Conservation (phyloP, 2,797 vertebrate genomes). For the Hozukius guyotensis region DNA sequence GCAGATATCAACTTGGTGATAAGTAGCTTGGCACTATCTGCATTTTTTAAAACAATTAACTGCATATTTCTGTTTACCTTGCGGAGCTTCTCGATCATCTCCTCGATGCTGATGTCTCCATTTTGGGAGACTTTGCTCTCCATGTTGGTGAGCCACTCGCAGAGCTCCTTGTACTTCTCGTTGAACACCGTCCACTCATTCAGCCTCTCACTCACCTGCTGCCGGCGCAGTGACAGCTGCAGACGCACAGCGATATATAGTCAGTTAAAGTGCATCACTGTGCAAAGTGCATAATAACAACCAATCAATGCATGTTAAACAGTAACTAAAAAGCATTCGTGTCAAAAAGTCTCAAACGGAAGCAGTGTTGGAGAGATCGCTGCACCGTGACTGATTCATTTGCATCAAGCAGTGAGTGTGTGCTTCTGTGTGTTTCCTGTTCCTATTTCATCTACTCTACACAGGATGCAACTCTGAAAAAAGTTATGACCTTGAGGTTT, state of each 20-base stretch:
- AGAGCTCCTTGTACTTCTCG: conserved; percentile 96
- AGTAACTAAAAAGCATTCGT: background rate
- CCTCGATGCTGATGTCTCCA: conserved; percentile 96
- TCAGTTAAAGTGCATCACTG: background rate
- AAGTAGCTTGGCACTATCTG: background rate
- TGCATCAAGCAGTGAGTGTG: conserved; percentile 28
- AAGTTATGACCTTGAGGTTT: conserved; percentile 54
- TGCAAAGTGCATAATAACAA: background rate
- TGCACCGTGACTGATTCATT: conserved; percentile 31
- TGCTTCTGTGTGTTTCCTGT: conserved; percentile 62
- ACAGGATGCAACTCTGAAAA: conserved; percentile 71
- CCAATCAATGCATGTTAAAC: background rate
- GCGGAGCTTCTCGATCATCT: conserved; percentile 98
- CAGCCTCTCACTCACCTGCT: conserved; percentile 92
- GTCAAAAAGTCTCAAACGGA: conserved; percentile 4
- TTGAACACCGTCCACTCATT: conserved; percentile 97
- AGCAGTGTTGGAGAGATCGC: conserved; percentile 3
- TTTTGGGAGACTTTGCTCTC: conserved; percentile 98
- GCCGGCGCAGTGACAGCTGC: conserved; percentile 90
- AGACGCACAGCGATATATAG: background rate
- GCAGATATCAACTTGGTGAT: background rate
- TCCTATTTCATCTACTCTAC: conserved; percentile 5
- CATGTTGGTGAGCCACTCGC: conserved; percentile 98
- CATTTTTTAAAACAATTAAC: background rate
- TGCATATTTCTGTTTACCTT: conserved; percentile 84